These are phyloP conservation scores for Rostratula benghalensis DNA, from an alignment of 2,113 vertebrate species.

Conservation along the genomic window DNA sequence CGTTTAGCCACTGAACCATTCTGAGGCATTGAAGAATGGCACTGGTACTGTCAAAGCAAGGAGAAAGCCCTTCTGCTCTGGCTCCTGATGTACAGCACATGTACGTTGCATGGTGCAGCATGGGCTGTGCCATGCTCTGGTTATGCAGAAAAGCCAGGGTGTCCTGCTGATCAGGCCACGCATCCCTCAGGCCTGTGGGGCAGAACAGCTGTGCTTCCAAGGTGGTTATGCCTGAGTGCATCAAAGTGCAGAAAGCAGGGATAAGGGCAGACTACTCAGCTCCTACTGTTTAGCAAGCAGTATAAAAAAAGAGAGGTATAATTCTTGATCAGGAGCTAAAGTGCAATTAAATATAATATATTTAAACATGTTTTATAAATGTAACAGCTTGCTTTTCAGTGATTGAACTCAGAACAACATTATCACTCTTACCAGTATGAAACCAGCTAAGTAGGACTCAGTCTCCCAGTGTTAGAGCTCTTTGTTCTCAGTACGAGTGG, in stretches of 20 bases:
- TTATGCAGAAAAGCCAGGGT: neutral
- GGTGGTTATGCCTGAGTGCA: neutral
- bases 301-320: neutral
- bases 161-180: fast-evolving
- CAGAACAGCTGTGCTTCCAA: neutral
- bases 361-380: neutral
- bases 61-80: neutral
- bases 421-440: neutral
- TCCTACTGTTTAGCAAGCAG: neutral
- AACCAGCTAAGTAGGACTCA: neutral
- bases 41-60: neutral
- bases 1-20: neutral
- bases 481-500: neutral
- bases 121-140: neutral
- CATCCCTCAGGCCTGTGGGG: neutral
- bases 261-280: neutral
- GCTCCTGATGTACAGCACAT: fast-evolving
- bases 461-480: neutral
- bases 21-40: neutral
- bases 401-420: neutral
- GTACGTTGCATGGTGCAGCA: fast-evolving
- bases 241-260: neutral
- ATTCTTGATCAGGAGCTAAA: neutral
- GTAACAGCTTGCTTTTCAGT: neutral
- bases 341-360: neutral